Evolutionary conservation across 2,888 invertebrate genomes (phyloP).

Genomic region (Oegoconia quadripuncta): DNA sequence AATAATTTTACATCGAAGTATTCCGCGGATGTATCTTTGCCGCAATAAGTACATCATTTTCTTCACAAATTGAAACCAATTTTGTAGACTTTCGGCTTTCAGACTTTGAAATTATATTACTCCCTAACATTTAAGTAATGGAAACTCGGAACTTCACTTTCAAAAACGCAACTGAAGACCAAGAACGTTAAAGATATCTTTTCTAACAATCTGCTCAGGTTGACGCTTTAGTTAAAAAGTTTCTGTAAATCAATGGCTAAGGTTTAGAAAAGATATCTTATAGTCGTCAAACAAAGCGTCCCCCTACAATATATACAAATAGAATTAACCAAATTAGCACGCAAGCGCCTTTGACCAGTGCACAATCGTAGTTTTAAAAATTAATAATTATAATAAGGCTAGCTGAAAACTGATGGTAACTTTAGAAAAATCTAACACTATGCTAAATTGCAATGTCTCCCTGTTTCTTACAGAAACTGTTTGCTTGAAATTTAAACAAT

Average conservation of each 20-base stretch:
- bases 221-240: background rate
- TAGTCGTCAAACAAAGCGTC: conserved; percentile 1
- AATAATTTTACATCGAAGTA: too few species aligned
- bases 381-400: conserved; percentile 63
- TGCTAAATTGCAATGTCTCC: conserved; percentile 66
- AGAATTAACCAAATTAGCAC: conserved; percentile 35
- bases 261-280: conserved; percentile 1
- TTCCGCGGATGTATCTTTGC: too few species aligned
- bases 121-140: conserved; percentile 3
- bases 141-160: conserved; percentile 5
- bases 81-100: background rate
- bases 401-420: conserved; percentile 77
- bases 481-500: conserved; percentile 33
- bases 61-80: too few species aligned
- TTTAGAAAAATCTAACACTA: conserved; percentile 66
- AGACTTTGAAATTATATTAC: conserved; percentile 4
- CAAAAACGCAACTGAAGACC: conserved; percentile 1
- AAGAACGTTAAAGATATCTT: conserved; percentile 1
- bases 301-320: conserved; percentile 41
- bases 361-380: conserved; percentile 48
- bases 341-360: conserved; percentile 62
- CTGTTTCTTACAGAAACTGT: conserved; percentile 24
- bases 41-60: too few species aligned
- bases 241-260: background rate
- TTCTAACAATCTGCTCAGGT: background rate